These are phyloP conservation scores for Platalea minor DNA, from an alignment of 2,797 vertebrate species.

Conservation along the genomic window DNA sequence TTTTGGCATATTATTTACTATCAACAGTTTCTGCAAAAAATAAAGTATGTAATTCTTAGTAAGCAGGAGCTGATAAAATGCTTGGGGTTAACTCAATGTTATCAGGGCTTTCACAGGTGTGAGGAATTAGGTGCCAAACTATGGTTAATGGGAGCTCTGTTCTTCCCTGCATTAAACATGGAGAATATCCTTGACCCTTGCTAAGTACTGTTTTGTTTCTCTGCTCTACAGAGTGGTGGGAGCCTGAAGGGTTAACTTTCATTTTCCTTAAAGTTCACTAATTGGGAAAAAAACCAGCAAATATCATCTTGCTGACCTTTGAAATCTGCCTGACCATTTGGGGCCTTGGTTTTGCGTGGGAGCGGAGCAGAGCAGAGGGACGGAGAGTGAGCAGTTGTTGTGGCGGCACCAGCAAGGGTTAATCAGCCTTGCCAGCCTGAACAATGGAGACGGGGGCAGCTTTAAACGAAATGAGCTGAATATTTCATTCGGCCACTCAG, in stretches of 20 bases:
- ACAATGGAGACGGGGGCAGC: slow-evolving; percentile 84
- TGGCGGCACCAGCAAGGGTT: slow-evolving; percentile 68
- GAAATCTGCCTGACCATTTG: background rate
- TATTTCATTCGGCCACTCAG: slow-evolving; percentile 87
- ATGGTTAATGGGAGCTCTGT: background rate
- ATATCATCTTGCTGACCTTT: background rate
- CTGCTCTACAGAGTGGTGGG: background rate
- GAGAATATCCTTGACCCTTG: background rate
- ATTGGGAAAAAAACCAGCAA: background rate
- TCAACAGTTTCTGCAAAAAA: background rate
- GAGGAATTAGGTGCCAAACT: background rate
- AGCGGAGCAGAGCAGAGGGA: rapidly evolving
- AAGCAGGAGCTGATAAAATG: background rate
- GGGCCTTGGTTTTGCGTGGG: rapidly evolving
- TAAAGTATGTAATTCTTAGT: background rate
- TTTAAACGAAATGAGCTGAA: slow-evolving; percentile 88
- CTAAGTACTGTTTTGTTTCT: background rate
- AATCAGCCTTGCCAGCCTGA: slow-evolving; percentile 72
- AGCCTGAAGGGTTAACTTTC: background rate
- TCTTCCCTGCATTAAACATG: background rate
- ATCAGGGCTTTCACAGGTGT: background rate
- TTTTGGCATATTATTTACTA: background rate
- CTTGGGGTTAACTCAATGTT: background rate
- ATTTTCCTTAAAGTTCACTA: background rate
- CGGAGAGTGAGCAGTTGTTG: background rate